A percentile compares a stretch with the other conserved stretches of the same genome.
Evolutionary conservation across 2,888 invertebrate species (phyloP).

Genomic region (Athripsodes cinereus): DNA sequence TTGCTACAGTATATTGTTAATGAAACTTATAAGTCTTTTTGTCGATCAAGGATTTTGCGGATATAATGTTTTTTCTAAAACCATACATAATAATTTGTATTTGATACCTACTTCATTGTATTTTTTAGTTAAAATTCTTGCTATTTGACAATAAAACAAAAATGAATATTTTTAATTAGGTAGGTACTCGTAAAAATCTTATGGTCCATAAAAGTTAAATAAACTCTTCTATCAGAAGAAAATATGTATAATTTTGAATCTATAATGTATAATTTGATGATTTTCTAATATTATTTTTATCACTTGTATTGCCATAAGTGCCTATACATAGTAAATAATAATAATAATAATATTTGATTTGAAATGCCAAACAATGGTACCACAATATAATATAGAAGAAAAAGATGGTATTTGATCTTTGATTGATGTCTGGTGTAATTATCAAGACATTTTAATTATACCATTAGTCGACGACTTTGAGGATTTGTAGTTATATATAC

Average conservation of each 20-base stretch:
- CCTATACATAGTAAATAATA: background rate
- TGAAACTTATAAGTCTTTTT: too few species aligned
- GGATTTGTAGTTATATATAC: too few species aligned
- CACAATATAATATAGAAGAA: conserved; percentile 4
- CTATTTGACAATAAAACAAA: too few species aligned
- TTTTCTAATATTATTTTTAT: background rate
- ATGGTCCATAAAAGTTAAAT: too few species aligned
- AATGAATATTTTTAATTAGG: too few species aligned
- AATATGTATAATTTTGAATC: background rate
- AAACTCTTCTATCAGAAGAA: background rate
- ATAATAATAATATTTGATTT: conserved; percentile 23
- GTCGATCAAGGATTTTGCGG: too few species aligned
- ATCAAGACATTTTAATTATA: conserved; percentile 54
- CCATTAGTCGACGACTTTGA: conserved; percentile 34
- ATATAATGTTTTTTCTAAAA: background rate
- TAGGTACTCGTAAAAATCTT: too few species aligned
- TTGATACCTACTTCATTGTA: too few species aligned
- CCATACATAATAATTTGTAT: background rate
- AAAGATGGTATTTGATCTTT: conserved; percentile 30
- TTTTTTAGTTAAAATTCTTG: too few species aligned
- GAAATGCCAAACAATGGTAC: conserved; percentile 27
- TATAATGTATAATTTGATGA: background rate
- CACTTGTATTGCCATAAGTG: background rate
- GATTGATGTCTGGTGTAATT: conserved; percentile 55
- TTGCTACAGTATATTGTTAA: too few species aligned